Evolutionary conservation across 1,140 invertebrate genomes (phyloP).

Genomic region (Drosophila simulans): DNA sequence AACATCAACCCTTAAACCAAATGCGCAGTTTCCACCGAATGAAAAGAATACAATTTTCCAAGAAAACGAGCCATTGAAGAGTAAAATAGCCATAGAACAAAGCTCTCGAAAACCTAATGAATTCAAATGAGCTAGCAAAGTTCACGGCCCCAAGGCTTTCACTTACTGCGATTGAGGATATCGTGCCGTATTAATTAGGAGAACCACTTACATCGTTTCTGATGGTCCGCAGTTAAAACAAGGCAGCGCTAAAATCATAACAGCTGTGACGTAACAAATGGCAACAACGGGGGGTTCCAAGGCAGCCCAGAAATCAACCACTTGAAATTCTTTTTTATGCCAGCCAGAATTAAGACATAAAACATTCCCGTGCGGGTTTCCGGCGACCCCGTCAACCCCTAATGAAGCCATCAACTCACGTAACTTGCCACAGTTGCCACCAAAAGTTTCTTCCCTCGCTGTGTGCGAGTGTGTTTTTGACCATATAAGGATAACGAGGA

Average conservation of each 20-base stretch:
- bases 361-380: slow-evolving; percentile 39
- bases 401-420: slow-evolving; percentile 74
- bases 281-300: slow-evolving; percentile 42
- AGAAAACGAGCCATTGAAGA: slow-evolving; percentile 48
- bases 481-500: slow-evolving; percentile 62
- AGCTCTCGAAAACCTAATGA: slow-evolving; percentile 52
- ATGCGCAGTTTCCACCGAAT: slow-evolving; percentile 57
- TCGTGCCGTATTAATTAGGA: slow-evolving; percentile 69
- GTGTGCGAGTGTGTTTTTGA: slow-evolving; percentile 50
- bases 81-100: slow-evolving; percentile 37
- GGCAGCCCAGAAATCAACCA: slow-evolving; percentile 55
- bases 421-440: slow-evolving; percentile 58
- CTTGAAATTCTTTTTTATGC: slow-evolving; percentile 70
- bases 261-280: slow-evolving; percentile 78
- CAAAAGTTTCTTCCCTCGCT: slow-evolving; percentile 55
- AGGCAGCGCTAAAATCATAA: slow-evolving; percentile 65
- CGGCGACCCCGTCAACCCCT: slow-evolving; percentile 49
- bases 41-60: slow-evolving; percentile 34
- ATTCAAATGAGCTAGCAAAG: slow-evolving; percentile 68
- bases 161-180: slow-evolving; percentile 41
- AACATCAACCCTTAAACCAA: slow-evolving; percentile 35
- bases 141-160: slow-evolving; percentile 30
- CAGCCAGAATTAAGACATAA: slow-evolving; percentile 74
- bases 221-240: slow-evolving; percentile 51
- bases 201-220: slow-evolving; percentile 63